Evolutionary conservation across 2,113 vertebrate species (phyloP).

Genomic region (Gavia stellata): DNA sequence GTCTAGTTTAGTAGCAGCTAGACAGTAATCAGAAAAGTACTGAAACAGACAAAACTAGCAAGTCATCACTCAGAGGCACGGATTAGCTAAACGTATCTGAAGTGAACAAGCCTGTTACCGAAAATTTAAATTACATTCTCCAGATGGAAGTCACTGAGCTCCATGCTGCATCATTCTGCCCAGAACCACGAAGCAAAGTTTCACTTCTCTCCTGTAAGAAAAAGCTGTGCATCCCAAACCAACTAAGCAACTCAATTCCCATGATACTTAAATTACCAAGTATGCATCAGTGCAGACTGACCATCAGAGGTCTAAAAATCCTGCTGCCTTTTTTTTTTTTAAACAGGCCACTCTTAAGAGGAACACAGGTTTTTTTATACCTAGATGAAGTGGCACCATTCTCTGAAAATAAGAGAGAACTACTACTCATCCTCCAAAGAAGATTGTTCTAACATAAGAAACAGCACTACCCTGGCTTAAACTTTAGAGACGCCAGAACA

Average conservation of each 20-base stretch:
- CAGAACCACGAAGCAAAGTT: background rate
- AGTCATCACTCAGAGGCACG: accelerated
- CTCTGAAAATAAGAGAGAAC: background rate
- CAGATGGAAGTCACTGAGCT: background rate
- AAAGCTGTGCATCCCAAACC: background rate
- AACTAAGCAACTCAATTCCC: background rate
- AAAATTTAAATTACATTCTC: background rate
- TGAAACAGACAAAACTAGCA: background rate
- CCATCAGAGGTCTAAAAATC: background rate
- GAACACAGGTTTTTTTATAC: background rate
- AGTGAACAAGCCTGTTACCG: background rate
- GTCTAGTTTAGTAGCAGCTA: background rate
- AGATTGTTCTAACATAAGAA: background rate
- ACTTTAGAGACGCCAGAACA: background rate
- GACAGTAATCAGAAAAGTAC: background rate
- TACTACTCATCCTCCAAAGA: background rate
- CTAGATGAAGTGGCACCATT: background rate
- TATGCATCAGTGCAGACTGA: background rate
- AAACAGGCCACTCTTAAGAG: background rate
- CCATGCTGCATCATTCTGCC: background rate
- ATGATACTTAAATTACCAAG: background rate
- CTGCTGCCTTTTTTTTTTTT: background rate
- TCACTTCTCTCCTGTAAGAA: background rate
- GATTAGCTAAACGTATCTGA: background rate
- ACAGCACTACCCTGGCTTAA: background rate